These are phyloP conservation scores for Alouatta palliata DNA, from an alignment of 2,113 vertebrate species.

Conservation along the genomic window DNA sequence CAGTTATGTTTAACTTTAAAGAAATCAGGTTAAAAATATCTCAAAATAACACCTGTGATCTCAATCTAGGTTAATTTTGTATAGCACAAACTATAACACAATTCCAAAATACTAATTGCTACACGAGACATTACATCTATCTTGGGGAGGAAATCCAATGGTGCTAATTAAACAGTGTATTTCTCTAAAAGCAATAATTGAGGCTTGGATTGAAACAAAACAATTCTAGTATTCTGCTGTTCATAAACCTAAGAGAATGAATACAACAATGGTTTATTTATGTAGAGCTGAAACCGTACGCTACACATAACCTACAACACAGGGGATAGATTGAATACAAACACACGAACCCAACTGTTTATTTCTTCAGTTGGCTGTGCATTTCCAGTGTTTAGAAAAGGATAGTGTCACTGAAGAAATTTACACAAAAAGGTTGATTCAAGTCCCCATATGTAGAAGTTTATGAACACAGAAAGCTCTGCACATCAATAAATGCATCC, in stretches of 20 bases:
- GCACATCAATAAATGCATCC: slow-evolving; percentile 32
- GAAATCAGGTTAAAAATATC: slow-evolving; percentile 52
- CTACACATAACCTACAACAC: neutral
- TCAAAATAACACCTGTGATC: slow-evolving; percentile 47
- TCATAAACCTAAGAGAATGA: slow-evolving; percentile 56
- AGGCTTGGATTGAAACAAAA: slow-evolving; percentile 50
- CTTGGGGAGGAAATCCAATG: slow-evolving; percentile 21
- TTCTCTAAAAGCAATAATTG: slow-evolving; percentile 67
- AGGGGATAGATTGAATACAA: neutral
- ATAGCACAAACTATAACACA: slow-evolving; percentile 53
- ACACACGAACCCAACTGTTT: neutral
- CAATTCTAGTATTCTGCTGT: slow-evolving; percentile 52
- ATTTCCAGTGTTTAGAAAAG: slow-evolving; percentile 62
- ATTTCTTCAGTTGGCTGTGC: slow-evolving; percentile 62
- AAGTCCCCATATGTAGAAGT: slow-evolving; percentile 49
- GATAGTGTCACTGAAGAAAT: slow-evolving; percentile 46
- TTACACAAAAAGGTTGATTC: slow-evolving; percentile 35
- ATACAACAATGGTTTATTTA: slow-evolving; percentile 59
- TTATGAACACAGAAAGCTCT: slow-evolving; percentile 50
- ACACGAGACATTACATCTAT: slow-evolving; percentile 47
- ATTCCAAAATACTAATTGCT: slow-evolving; percentile 55
- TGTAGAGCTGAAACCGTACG: neutral
- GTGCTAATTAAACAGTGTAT: slow-evolving; percentile 67
- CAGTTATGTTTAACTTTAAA: slow-evolving; percentile 44
- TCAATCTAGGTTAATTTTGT: slow-evolving; percentile 61